Evolutionary conservation across 2,888 invertebrate genomes (phyloP), one percentile per base, ranked within the genome.

Genomic region (Mesorhabditis spiculigera): DNA sequence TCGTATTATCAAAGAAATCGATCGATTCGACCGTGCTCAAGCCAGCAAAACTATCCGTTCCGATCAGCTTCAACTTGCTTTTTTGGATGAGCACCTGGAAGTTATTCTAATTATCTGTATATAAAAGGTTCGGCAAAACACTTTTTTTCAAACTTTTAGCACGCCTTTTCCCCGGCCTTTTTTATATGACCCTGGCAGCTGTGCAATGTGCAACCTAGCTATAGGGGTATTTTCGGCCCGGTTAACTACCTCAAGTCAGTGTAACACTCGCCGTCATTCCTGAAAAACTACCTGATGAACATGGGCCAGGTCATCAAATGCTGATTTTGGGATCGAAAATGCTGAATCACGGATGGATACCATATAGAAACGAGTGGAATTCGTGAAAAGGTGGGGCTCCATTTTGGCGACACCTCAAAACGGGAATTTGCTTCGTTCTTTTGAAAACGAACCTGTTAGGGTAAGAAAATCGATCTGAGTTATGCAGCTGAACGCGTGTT

Each of bases 21-120:
- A 78, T 72, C 4, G 73, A 70, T 69, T 78, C 78, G 6, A 78
- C 71, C 13, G 80, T 80, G 6, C 66, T 67, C 50, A 78, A 64
- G 41, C 77, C 77, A 8, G 75, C 67, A 69, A 80, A 80, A 8
- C 76, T 75, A 62, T 77, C 80, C 4, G 77, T 73, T 4, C 75
- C 74, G 4, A 80, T 74, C 1, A 73, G 68, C 0, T 72, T 67
- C 4, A 80, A 66, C 2, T 69, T 68, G 42, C 50, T 72, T 44
- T 77, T 72, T 62, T 80, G 78, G 45, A 80, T 72, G 45, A 80
- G 69, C 13, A 80, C 63, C 80, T 80, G 73, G 16, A 75, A 75
- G 3, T 5, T n/a, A 42, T 5, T 13, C 3, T 63, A 28, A 28
- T 28, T 63, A 16, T 63, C 4, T 63, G 10, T 10, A 10, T 43